Conservation (phyloP, 2,888 invertebrate genomes). For the Dicyrtoma fusca region DNA sequence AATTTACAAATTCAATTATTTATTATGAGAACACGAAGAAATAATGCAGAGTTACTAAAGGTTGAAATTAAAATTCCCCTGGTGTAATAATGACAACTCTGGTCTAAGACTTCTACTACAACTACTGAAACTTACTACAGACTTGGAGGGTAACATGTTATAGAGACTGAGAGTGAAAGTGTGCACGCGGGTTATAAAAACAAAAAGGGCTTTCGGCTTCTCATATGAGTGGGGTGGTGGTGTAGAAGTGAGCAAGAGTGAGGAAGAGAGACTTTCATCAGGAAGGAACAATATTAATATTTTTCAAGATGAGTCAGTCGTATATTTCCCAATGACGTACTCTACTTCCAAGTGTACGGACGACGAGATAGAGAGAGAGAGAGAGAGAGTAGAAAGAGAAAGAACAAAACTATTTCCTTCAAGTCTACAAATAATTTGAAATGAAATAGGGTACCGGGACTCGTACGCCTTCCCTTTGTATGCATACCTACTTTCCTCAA, state of each 20-base stretch:
- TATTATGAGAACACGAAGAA: too few species aligned
- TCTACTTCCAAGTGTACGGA: too few species aligned
- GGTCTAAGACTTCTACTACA: too few species aligned
- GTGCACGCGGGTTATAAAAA: neutral
- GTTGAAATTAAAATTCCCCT: too few species aligned
- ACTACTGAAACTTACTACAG: too few species aligned
- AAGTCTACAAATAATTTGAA: slow-evolving; percentile 40
- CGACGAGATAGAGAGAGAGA: too few species aligned
- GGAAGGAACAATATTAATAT: slow-evolving; percentile 1
- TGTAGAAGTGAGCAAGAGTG: neutral
- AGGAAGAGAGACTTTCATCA: neutral
- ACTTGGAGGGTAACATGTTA: neutral
- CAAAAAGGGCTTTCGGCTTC: neutral
- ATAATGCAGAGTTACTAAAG: too few species aligned
- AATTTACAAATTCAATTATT: too few species aligned
- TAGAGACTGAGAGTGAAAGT: neutral
- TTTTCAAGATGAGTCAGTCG: slow-evolving; percentile 5
- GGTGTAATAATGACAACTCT: too few species aligned
- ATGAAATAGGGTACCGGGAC: slow-evolving; percentile 38
- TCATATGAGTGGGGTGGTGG: too few species aligned
- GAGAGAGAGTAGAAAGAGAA: neutral
- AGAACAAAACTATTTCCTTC: slow-evolving; percentile 18
- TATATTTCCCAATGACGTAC: slow-evolving; percentile 3
- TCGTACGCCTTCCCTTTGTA: neutral
- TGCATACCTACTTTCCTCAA: neutral